Evolutionary conservation across 2,888 invertebrate genomes (phyloP), one percentile per base, ranked within the genome.

Genomic region (Limnephilus auricula): DNA sequence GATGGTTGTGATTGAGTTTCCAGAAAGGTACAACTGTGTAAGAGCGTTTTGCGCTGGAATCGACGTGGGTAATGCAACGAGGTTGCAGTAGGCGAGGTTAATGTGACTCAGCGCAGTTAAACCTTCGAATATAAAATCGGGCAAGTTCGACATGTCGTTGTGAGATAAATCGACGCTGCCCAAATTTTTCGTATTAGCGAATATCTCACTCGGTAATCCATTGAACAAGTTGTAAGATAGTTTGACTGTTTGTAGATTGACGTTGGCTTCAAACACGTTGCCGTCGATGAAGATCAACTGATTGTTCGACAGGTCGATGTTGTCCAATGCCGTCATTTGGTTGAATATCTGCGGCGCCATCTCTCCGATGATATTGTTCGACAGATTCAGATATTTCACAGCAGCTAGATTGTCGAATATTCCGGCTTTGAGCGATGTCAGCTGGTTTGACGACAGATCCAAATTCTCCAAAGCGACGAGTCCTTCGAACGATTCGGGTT

Each of bases 231-330:
- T 93, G 37, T 87, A 15, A 18, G 90, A 80, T 10, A 93, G 85
- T 37, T 87, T 37, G n/a, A 93, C 32, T 4, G n/a, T 40, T 32
- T 31, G 50, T 5, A 93, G 45, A 34, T 84, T 79, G 0, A 15
- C 50, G 30, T 89, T 65, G 0, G 90, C 37, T 79, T 92, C 92
- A 6, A 93, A 89, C 2, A 91, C 78, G n/a, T 91, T 92, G 2
- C 89, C 45, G 18, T 34, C 50, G 2, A 93, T 31, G 10, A 65
- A 30, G 6, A n/a, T 80, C 18, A 93, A 31, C 31, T 91, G 50
- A 50, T 93, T 93, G 37, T 89, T 45, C 0, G 92, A 90, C 65
- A 93, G 65, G 86, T 93, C 93, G 12, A 93, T 82, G 12, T 30
- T 86, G 37, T 78, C 78, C 37, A 92, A 37, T 4, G 79, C 79